Base-by-base conservation (phyloP, 2,797 vertebrate genomes). In the Choloepus didactylus region DNA sequence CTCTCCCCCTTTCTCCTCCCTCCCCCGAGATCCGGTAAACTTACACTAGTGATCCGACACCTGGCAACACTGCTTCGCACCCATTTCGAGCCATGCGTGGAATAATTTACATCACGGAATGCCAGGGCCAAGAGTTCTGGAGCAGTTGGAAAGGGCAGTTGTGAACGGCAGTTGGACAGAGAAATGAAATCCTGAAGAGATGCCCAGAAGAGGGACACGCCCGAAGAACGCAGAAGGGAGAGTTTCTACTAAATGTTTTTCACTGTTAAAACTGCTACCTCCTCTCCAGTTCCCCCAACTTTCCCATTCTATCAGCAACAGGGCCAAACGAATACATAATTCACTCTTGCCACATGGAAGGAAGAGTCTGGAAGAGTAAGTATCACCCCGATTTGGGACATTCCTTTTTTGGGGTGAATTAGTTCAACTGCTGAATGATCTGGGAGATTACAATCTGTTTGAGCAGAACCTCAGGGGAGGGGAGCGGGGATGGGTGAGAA, bases 81-180 rank as follows among this genome's bases (percentile, higher is more conserved):
- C 96, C 97, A 97, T 96, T 95, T 96, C 70, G 62, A 96, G 93
- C 97, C 96, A 95, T 95, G 94, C 87, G 85, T 96, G 96, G 97
- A 97, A 97, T 95, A 97, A 97, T 96, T 95, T 96, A 97, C 97
- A 97, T 96, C 96, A 97, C 77, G 87, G 97, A 98, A 96, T 94
- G 96, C 95, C 81, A 79, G 87, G 84, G 95, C 94, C 96, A 80
- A 95, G 96, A 64, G 96, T 97, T 98, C 97, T 95, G 95, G 87
- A 97, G 97, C 94, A 56, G 97, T 96, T 98, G 96, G 96, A 94
- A 97, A 96, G 95, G 95, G 84, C 96, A 96, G 97, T 97, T 97
- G 95, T 87, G 95, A 96, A 69, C 77, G 85, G 97, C 97, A 97
- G 97, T 95, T 96, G 95, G 96, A 96, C 5, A 1, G 69, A 96